Percentiles rank a stretch among this genome's conserved stretches.
Evolutionary conservation across 2,113 vertebrate species (phyloP).

Genomic region (Herpetotheres cachinnans): DNA sequence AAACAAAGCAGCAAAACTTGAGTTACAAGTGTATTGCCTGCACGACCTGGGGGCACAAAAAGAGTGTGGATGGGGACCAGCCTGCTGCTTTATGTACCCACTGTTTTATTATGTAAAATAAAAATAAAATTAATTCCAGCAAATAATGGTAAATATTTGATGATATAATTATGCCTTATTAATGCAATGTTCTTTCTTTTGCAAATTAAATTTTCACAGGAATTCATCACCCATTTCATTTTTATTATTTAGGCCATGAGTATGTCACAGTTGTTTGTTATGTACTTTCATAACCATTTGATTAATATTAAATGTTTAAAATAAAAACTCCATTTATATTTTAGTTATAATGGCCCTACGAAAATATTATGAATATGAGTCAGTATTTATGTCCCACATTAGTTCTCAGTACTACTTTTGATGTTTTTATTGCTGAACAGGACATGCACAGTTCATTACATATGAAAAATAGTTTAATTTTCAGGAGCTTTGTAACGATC

Average conservation of each 20-base stretch:
- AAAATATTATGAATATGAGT: constrained; percentile 52
- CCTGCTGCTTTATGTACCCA: constrained; percentile 11
- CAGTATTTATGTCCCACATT: constrained; percentile 56
- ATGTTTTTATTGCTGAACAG: constrained; percentile 50
- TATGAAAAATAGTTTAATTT: constrained; percentile 68
- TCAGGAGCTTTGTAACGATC: constrained; percentile 23
- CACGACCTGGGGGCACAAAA: background rate
- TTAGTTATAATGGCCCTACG: constrained; percentile 53
- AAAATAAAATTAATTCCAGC: constrained; percentile 66
- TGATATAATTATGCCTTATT: constrained; percentile 78
- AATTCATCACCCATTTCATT: constrained; percentile 71
- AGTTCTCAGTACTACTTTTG: constrained; percentile 54
- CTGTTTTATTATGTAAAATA: constrained; percentile 64
- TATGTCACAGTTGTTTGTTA: constrained; percentile 72
- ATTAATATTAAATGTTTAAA: constrained; percentile 77
- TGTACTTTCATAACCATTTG: constrained; percentile 73
- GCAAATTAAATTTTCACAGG: constrained; percentile 75
- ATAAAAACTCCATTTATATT: constrained; percentile 69
- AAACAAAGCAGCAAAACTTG: background rate
- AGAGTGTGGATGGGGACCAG: background rate
- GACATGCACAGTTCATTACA: constrained; percentile 39
- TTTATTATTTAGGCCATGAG: constrained; percentile 72
- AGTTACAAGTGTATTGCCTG: background rate
- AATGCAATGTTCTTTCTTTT: constrained; percentile 74
- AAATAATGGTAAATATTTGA: constrained; percentile 80